phyloP scores from a whole-genome alignment of 2,888 invertebrate species.

The Charanyca ferruginea region DNA sequence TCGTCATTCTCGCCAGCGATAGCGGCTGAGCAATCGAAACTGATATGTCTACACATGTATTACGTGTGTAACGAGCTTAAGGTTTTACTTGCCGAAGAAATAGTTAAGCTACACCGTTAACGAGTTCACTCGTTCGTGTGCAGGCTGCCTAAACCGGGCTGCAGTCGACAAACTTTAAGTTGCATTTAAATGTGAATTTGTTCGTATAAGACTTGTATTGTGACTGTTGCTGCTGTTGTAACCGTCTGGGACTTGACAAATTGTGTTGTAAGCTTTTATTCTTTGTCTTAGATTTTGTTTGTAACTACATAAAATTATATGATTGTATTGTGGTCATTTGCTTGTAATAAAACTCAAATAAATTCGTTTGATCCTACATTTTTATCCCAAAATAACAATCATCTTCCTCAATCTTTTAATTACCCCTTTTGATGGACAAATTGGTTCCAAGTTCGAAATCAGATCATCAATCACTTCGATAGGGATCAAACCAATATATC shows the following conservation, averaged over 20 bases:
- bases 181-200: conserved; percentile 60
- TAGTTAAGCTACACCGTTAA: conserved; percentile 51
- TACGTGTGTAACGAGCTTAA: conserved; percentile 64
- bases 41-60: conserved; percentile 66
- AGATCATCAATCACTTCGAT: conserved; percentile 21
- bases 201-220: conserved; percentile 45
- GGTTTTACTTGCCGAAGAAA: conserved; percentile 47
- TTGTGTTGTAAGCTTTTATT: conserved; percentile 46
- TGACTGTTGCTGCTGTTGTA: conserved; percentile 42
- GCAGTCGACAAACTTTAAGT: conserved; percentile 52
- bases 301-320: neutral
- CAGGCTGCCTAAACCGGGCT: conserved; percentile 26
- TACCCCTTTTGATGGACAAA: conserved; percentile 31
- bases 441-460: conserved; percentile 38
- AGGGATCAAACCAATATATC: conserved; percentile 36
- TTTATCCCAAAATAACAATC: conserved; percentile 3
- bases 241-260: conserved; percentile 46
- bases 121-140: conserved; percentile 43
- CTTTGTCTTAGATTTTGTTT: conserved; percentile 35
- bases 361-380: conserved; percentile 2
- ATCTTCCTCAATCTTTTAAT: conserved; percentile 28
- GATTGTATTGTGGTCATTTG: conserved; percentile 1
- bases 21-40: conserved; percentile 61
- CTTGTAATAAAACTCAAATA: neutral
- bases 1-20: conserved; percentile 62